phyloP scores from a whole-genome alignment of 2,113 vertebrate species.

The Meles meles region DNA sequence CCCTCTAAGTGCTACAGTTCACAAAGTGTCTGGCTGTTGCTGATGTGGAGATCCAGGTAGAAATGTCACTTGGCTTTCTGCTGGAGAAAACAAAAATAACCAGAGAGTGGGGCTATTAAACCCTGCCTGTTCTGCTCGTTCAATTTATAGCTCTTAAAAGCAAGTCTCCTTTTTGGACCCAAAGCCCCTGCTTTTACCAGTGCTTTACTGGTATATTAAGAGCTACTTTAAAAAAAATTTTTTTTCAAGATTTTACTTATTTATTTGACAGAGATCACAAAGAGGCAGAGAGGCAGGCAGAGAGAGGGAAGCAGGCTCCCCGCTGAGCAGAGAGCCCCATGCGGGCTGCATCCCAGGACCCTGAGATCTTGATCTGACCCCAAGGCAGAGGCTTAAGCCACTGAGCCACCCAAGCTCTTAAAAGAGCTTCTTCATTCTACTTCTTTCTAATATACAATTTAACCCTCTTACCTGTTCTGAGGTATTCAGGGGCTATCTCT shows the following conservation, averaged over 20 bases:
- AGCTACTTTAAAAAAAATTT: neutral
- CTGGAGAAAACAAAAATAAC: neutral
- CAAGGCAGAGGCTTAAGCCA: no score
- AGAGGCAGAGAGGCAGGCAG: no score
- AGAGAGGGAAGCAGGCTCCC: no score
- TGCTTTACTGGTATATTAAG: neutral
- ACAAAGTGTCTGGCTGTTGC: neutral
- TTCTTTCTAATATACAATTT: neutral
- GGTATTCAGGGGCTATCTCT: neutral
- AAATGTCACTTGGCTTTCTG: conserved; percentile 1
- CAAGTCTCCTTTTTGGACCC: neutral
- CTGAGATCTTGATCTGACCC: no score
- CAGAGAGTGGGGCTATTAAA: neutral
- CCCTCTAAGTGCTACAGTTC: neutral
- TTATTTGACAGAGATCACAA: no score
- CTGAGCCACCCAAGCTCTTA: no score
- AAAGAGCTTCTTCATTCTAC: neutral
- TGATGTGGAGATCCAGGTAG: neutral
- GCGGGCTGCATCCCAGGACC: no score
- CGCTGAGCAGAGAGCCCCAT: no score
- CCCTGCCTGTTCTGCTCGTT: neutral
- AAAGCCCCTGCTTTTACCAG: neutral
- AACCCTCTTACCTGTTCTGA: neutral
- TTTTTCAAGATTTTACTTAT: no score
- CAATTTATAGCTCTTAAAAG: neutral